These are phyloP conservation scores for Gymnogyps californianus DNA, from an alignment of 2,113 vertebrate genomes.

Conservation along the genomic window DNA sequence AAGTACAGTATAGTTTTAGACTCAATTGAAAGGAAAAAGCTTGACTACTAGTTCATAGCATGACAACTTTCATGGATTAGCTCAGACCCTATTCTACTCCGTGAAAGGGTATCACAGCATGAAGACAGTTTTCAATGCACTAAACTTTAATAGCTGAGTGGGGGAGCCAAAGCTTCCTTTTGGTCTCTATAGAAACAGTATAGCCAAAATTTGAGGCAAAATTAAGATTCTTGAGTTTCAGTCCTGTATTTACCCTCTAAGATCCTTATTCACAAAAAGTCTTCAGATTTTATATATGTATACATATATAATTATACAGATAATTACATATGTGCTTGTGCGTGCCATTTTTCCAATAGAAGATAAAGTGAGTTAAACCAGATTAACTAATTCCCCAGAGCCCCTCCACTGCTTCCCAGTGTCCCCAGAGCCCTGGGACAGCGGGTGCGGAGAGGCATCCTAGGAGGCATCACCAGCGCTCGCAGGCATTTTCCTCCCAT, in stretches of 20 bases:
- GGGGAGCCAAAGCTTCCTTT: conserved; percentile 87
- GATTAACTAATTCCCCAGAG: conserved; percentile 59
- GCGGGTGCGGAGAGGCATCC: not conserved
- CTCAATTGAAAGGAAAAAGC: conserved; percentile 95
- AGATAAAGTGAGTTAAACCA: conserved; percentile 39
- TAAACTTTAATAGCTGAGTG: conserved; percentile 96
- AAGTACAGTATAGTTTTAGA: conserved; percentile 92
- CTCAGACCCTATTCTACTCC: conserved; percentile 94
- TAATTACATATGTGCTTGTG: not conserved
- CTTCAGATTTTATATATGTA: not conserved
- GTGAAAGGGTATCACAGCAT: conserved; percentile 97
- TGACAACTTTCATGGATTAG: conserved; percentile 99
- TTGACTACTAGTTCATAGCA: conserved; percentile 94
- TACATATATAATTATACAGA: not conserved
- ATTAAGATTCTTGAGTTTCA: conserved; percentile 88
- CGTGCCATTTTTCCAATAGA: not conserved
- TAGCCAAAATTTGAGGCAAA: conserved; percentile 91
- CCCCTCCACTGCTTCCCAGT: not conserved
- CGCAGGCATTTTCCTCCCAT: not conserved
- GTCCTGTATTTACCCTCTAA: conserved; percentile 73
- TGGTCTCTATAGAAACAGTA: conserved; percentile 95
- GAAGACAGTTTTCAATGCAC: conserved; percentile 94
- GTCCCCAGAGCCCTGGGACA: not conserved
- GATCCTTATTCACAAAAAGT: conserved; percentile 62
- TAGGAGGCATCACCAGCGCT: not conserved